Evolutionary conservation across 2,797 vertebrate genomes (phyloP), one percentile per base, ranked within the genome.

Genomic region (Sebastolobus altivelis): DNA sequence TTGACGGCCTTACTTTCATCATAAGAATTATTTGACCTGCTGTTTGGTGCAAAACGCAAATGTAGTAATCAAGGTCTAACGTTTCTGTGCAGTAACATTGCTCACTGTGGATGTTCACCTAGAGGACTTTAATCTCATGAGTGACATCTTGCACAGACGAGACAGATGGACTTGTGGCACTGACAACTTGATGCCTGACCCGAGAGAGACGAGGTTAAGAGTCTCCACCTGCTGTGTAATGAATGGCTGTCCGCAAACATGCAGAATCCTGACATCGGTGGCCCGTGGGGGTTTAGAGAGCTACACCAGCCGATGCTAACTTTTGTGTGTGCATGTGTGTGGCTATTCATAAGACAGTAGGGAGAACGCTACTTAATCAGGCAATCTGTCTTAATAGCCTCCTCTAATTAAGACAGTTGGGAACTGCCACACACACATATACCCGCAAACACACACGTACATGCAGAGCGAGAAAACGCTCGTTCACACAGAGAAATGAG

Each of bases 321-420:
- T 83, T 80, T 63, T 68, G 12, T 75, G 71, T 81, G 55, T 65
- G 46, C 9, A 2, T 54, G 70, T 65, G 69, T 84, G 85, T 46
- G 78, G 58, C 66, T 77, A 59, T 82, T 88, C 58, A 85, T 89
- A 81, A 88, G 89, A 89, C 76, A 78, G 87, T 85, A 60, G 79
- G 86, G 87, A 2, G 86, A 86, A 87, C 72, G 79, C 84, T 80
- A 80, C 77, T 88, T 93, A 92, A 93, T 91, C 89, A 91, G 83
- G 82, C 84, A 88, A 94, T 93, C 82, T 79, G 78, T 94, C 88
- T 91, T 89, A 92, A 93, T 88, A 90, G 88, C 82, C 67, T 82
- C 68, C 49, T 68, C 79, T 91, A 92, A 93, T 92, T 88, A 92
- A 91, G 89, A 93, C 88, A 91, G 87, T 90, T 83, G 83, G 77